These are phyloP conservation scores for Leptoclinus maculatus DNA, from an alignment of 2,797 vertebrate genomes.

Conservation along the genomic window DNA sequence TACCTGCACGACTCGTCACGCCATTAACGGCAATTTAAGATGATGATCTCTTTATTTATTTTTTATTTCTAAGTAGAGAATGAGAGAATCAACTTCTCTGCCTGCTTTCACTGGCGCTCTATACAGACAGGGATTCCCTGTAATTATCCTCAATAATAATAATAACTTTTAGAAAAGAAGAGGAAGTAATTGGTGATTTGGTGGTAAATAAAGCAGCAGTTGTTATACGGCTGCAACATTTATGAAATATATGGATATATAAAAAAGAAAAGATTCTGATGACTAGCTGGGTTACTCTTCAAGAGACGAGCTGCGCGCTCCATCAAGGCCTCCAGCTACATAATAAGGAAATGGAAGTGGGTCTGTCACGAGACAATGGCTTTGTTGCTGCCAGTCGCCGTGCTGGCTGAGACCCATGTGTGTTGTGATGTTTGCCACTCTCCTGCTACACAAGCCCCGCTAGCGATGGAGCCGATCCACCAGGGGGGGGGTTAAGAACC, in stretches of 20 bases:
- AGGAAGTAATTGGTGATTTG: background rate
- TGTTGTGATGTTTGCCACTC: conserved; percentile 59
- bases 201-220: background rate
- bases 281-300: background rate
- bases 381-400: conserved; percentile 75
- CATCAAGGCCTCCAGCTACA: conserved; percentile 80
- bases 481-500: background rate
- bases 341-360: conserved; percentile 88
- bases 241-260: background rate
- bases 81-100: background rate
- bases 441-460: conserved; percentile 6
- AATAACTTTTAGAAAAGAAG: too few species aligned
- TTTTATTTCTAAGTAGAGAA: background rate
- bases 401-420: conserved; percentile 77
- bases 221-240: background rate
- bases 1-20: too few species aligned
- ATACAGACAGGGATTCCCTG: background rate
- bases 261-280: background rate
- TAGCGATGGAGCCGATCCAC: background rate
- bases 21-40: too few species aligned
- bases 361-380: conserved; percentile 80
- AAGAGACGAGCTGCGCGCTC: conserved; percentile 25
- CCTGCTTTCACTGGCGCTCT: background rate
- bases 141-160: too few species aligned
- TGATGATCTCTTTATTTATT: too few species aligned